phyloP scores from a whole-genome alignment of 1,140 invertebrate genomes.

The Forficula auricularia region DNA sequence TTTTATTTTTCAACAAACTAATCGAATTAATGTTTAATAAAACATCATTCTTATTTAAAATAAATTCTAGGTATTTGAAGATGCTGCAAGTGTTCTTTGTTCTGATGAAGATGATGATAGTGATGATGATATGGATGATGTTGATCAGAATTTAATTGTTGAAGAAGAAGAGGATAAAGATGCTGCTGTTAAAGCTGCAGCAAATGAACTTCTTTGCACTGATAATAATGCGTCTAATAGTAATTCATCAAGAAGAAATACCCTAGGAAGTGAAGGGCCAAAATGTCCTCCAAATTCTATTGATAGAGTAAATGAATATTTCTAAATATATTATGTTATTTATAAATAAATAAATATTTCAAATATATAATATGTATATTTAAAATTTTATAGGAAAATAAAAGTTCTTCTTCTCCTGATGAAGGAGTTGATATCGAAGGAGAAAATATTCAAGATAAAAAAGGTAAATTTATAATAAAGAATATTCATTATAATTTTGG shows the following conservation, averaged over 20 bases:
- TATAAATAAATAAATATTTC: too few species aligned
- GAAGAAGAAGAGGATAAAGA: not conserved
- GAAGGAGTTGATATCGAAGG: constrained; percentile 14
- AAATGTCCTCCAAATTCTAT: constrained; percentile 12
- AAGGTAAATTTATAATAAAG: constrained; percentile 16
- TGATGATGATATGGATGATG: constrained; percentile 3
- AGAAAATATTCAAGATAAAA: constrained; percentile 12
- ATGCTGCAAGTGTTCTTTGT: constrained; percentile 21
- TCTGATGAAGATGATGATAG: constrained; percentile 18
- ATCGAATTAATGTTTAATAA: too few species aligned
- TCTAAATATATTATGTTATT: too few species aligned
- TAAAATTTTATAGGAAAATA: constrained; percentile 2
- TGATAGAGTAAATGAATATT: too few species aligned
- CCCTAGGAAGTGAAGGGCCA: constrained; percentile 1
- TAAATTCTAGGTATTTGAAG: constrained; percentile 24
- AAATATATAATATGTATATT: not conserved
- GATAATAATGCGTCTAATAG: too few species aligned
- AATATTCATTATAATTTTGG: too few species aligned
- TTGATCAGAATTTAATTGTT: not conserved
- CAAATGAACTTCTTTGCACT: not conserved
- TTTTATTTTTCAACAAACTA: too few species aligned
- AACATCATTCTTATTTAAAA: constrained; percentile 9
- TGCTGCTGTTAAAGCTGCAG: not conserved
- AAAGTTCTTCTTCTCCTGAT: constrained; percentile 13
- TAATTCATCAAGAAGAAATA: too few species aligned